Evolutionary conservation across 2,797 vertebrate species (phyloP).

Genomic region (Notoglanidium macrostoma): DNA sequence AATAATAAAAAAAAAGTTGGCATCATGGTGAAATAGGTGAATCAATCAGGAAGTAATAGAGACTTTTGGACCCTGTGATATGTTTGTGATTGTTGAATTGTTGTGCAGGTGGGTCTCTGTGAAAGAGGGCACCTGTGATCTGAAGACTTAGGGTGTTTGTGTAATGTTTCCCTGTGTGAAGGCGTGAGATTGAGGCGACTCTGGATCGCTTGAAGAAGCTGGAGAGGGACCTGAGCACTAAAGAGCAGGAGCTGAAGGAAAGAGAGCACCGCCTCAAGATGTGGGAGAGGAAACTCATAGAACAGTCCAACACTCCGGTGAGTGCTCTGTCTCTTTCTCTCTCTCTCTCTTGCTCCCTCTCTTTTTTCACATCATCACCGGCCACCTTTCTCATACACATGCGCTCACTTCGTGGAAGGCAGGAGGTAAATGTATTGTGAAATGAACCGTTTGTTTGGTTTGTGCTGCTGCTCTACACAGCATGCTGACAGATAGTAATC

Average conservation of each 20-base stretch:
- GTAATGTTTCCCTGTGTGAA: slow-evolving; percentile 57
- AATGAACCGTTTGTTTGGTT: neutral
- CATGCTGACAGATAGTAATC: slow-evolving; percentile 29
- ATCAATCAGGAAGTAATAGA: neutral
- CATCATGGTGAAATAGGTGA: neutral
- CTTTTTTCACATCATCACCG: neutral
- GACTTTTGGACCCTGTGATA: neutral
- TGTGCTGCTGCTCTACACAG: neutral
- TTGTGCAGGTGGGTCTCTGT: slow-evolving; percentile 16
- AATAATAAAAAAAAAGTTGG: neutral
- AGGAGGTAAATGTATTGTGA: neutral
- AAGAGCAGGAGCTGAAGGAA: slow-evolving; percentile 96
- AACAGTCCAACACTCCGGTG: slow-evolving; percentile 95
- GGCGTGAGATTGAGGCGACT: slow-evolving; percentile 97
- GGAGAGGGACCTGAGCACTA: slow-evolving; percentile 96
- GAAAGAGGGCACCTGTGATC: neutral
- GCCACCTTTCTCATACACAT: slow-evolving; percentile 1
- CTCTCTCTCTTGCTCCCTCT: slow-evolving; percentile 8
- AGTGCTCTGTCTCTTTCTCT: slow-evolving; percentile 67
- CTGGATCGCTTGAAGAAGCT: slow-evolving; percentile 96
- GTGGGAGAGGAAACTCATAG: slow-evolving; percentile 96
- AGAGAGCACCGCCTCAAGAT: slow-evolving; percentile 90
- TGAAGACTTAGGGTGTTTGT: slow-evolving; percentile 1
- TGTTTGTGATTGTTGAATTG: neutral
- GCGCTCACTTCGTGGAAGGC: slow-evolving; percentile 8